These are phyloP conservation scores for Drosophila melanica DNA, from an alignment of 1,140 invertebrate species.

Conservation along the genomic window DNA sequence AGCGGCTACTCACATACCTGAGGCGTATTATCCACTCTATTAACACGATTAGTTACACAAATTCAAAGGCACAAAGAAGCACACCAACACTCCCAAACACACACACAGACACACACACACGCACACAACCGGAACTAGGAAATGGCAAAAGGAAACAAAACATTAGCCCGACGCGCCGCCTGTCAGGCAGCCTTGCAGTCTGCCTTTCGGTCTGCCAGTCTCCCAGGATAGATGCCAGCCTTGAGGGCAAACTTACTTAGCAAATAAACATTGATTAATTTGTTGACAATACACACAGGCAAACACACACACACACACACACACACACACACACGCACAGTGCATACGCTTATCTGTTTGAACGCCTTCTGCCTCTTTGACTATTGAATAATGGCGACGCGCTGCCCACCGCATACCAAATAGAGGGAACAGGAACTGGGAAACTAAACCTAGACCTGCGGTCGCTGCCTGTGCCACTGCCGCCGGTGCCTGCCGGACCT, in stretches of 20 bases:
- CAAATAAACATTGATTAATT: conserved; percentile 84
- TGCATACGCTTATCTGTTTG: conserved; percentile 36
- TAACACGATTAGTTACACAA: conserved; percentile 83
- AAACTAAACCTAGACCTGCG: not conserved
- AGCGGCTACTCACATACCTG: conserved; percentile 67
- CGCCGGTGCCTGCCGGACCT: conserved; percentile 18
- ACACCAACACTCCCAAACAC: conserved; percentile 22
- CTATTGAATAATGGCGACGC: conserved; percentile 72
- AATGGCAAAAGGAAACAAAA: conserved; percentile 79
- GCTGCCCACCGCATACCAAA: conserved; percentile 66
- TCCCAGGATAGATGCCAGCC: conserved; percentile 39
- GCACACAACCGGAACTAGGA: conserved; percentile 63
- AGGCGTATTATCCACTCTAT: conserved; percentile 83
- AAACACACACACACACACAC: conserved; percentile 28
- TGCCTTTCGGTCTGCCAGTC: conserved; percentile 23
- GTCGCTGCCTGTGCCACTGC: not conserved
- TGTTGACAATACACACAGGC: conserved; percentile 75
- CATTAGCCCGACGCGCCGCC: conserved; percentile 47
- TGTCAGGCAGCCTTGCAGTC: conserved; percentile 37
- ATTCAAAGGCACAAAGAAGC: conserved; percentile 70
- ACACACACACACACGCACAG: conserved; percentile 11
- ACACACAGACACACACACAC: conserved; percentile 19
- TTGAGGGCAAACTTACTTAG: conserved; percentile 81
- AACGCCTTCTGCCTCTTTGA: conserved; percentile 50
- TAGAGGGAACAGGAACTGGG: conserved; percentile 48